Percentiles rank a stretch among this genome's conserved stretches.
phyloP scores from a whole-genome alignment of 1,140 invertebrate species.

The Cotesia vestalis region DNA sequence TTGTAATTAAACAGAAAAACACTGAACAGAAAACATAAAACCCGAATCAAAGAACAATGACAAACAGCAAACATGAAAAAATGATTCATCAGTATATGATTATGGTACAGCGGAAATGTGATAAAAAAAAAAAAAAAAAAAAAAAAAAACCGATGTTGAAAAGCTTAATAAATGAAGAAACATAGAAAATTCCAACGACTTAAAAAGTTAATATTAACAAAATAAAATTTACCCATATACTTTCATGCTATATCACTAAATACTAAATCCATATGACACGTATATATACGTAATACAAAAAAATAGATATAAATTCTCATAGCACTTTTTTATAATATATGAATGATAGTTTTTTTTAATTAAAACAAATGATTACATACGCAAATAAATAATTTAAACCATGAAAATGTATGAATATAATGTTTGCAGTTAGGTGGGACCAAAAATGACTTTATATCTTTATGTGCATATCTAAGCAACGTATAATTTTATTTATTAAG shows the following conservation, averaged over 20 bases:
- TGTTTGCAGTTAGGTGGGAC: conserved; percentile 68
- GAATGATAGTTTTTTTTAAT: conserved; percentile 28
- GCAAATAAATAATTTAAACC: conserved; percentile 45
- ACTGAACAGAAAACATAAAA: not conserved
- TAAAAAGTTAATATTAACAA: not conserved
- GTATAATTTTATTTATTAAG: conserved; percentile 66
- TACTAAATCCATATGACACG: conserved; percentile 23
- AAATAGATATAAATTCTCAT: conserved; percentile 1
- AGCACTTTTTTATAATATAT: conserved; percentile 14
- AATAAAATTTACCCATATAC: not conserved
- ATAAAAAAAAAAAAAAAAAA: conserved; percentile 4
- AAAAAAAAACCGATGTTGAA: not conserved
- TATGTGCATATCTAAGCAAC: conserved; percentile 67
- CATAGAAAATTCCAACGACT: conserved; percentile 20
- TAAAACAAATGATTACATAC: conserved; percentile 36
- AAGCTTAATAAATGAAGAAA: conserved; percentile 4
- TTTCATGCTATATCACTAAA: conserved; percentile 15
- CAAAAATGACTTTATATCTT: conserved; percentile 68
- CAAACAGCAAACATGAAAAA: conserved; percentile 12
- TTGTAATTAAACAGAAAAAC: conserved; percentile 49
- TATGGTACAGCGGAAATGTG: not conserved
- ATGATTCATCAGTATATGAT: not conserved
- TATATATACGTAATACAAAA: conserved; percentile 29
- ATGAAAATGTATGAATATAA: conserved; percentile 64
- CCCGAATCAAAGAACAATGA: conserved; percentile 5